Percentiles rank a stretch among this genome's conserved stretches.
phyloP scores from a whole-genome alignment of 2,888 invertebrate species.

The Sceliomorpha sp. region DNA sequence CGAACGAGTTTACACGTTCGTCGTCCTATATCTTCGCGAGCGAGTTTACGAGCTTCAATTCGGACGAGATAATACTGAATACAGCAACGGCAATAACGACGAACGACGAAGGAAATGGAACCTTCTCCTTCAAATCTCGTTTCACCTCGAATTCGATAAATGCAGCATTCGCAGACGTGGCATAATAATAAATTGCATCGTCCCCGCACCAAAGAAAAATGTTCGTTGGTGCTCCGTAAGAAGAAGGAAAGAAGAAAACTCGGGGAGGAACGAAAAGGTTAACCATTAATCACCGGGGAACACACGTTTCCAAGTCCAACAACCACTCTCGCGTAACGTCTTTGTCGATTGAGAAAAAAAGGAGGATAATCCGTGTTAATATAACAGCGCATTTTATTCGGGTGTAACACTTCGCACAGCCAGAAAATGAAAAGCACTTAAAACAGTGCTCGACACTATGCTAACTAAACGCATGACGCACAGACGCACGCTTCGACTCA shows the following conservation, averaged over 20 bases:
- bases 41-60: too few relatives aligned
- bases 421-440: slow-evolving; percentile 85
- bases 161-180: slow-evolving; percentile 1
- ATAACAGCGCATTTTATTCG: slow-evolving; percentile 53
- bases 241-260: slow-evolving; percentile 4
- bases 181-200: slow-evolving; percentile 9
- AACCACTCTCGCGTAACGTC: not conserved
- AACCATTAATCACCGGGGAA: too few relatives aligned
- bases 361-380: too few relatives aligned
- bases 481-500: slow-evolving; percentile 55
- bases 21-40: too few relatives aligned
- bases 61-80: too few relatives aligned
- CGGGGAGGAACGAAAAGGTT: not conserved
- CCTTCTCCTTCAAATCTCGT: slow-evolving; percentile 4
- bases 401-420: slow-evolving; percentile 84
- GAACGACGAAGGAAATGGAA: slow-evolving; percentile 37
- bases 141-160: slow-evolving; percentile 5
- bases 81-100: not conserved
- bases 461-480: slow-evolving; percentile 72
- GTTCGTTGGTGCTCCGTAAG: slow-evolving; percentile 8
- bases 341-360: slow-evolving; percentile 10
- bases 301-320: too few relatives aligned
- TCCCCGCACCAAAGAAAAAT: slow-evolving; percentile 6
- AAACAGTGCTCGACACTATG: slow-evolving; percentile 84
- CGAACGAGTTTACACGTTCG: too few relatives aligned